Conservation (phyloP, 2,797 vertebrate species). For the Tragopan temminckii region DNA sequence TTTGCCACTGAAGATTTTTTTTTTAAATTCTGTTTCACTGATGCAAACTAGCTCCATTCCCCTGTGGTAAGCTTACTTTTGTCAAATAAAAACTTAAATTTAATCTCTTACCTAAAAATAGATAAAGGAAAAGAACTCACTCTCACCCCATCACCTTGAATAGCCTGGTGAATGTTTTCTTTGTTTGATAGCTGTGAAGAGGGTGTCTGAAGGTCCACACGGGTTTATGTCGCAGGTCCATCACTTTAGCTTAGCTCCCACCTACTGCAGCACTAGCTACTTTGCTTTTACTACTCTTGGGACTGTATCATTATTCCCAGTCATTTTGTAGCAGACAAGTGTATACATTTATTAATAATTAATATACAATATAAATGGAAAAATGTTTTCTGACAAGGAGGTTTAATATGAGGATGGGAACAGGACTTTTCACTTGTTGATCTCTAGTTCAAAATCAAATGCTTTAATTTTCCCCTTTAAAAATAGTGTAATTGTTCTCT, state of each 20-base stretch:
- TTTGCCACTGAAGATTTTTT: not conserved
- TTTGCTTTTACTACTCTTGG: not conserved
- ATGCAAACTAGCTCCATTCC: not conserved
- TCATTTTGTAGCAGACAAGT: not conserved
- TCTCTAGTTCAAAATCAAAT: conserved; percentile 30
- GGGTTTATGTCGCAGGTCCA: not conserved
- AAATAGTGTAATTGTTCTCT: not conserved
- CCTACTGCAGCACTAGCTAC: not conserved
- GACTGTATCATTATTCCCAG: not conserved
- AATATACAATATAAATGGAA: not conserved
- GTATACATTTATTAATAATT: not conserved
- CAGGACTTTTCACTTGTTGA: not conserved
- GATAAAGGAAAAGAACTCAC: not conserved
- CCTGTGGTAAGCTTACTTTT: not conserved
- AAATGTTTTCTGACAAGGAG: not conserved
- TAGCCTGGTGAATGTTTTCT: not conserved
- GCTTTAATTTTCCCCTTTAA: not conserved
- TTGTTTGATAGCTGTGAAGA: not conserved
- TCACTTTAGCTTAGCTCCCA: not conserved
- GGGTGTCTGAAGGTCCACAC: not conserved
- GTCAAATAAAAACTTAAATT: not conserved
- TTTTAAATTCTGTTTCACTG: not conserved
- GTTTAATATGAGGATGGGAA: not conserved
- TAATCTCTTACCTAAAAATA: not conserved
- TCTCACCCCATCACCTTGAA: not conserved